Evolutionary conservation across 2,113 vertebrate genomes (phyloP).

Genomic region (Nothobranchius kuhntae): DNA sequence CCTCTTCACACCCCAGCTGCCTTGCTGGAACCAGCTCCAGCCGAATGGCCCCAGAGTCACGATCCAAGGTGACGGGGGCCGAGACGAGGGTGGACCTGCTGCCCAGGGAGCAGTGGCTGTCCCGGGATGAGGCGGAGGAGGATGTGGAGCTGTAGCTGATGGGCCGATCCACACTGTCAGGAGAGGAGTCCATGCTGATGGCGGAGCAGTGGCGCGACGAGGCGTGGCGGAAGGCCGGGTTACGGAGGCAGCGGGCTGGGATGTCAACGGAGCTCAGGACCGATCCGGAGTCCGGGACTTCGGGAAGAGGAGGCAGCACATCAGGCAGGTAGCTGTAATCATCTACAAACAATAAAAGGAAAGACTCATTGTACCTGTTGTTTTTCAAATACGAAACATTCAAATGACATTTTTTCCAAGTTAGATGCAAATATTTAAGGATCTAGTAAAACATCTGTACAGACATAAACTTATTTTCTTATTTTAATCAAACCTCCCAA

Average conservation of each 20-base stretch:
- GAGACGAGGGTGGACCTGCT: conserved; percentile 89
- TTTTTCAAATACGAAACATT: background rate
- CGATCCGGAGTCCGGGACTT: conserved; percentile 75
- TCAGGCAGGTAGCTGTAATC: conserved; percentile 83
- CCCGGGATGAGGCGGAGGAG: conserved; percentile 93
- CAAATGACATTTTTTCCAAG: no score
- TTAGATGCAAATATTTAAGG: no score
- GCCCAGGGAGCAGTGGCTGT: conserved; percentile 95
- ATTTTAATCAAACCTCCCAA: no score
- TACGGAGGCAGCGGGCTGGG: conserved; percentile 73
- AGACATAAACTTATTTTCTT: no score
- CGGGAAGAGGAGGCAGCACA: conserved; percentile 82
- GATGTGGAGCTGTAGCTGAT: conserved; percentile 98
- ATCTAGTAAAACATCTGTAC: no score
- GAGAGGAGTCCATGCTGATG: conserved; percentile 88
- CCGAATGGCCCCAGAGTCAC: conserved; percentile 89
- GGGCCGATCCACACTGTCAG: conserved; percentile 88
- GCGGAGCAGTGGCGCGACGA: conserved; percentile 76
- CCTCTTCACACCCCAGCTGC: conserved; percentile 80
- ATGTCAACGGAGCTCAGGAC: conserved; percentile 73
- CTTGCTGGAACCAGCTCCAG: conserved; percentile 89
- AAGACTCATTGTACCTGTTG: background rate
- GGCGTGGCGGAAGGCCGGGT: conserved; percentile 69
- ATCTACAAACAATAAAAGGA: conserved; percentile 71
- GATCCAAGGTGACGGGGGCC: conserved; percentile 82